Percentiles rank a stretch among this genome's conserved stretches.
Conservation (phyloP, 2,888 invertebrate genomes). For the Ptychoptera contaminata region DNA sequence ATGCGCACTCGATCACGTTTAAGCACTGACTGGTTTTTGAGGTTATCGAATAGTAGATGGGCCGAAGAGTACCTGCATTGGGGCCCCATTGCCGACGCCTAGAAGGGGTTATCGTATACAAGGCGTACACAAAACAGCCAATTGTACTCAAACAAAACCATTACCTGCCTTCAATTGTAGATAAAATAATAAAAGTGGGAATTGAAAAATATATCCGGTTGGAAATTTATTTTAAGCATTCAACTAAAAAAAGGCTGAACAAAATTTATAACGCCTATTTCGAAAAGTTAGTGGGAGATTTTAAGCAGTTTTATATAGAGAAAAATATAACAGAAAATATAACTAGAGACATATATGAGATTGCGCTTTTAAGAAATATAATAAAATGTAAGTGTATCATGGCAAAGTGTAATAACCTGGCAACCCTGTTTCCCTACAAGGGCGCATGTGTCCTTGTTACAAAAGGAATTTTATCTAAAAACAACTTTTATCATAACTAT, state of each 20-base stretch:
- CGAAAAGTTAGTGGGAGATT: slow-evolving; percentile 1
- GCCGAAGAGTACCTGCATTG: not conserved
- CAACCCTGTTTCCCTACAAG: too few relatives aligned
- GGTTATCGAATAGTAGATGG: not conserved
- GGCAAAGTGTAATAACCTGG: too few relatives aligned
- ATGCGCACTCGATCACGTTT: slow-evolving; percentile 29
- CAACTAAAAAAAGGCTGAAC: not conserved
- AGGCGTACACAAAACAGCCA: not conserved
- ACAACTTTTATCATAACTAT: too few relatives aligned
- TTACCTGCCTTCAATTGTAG: not conserved
- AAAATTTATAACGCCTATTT: not conserved
- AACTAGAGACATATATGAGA: too few relatives aligned
- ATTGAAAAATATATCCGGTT: not conserved
- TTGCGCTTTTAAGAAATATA: too few relatives aligned
- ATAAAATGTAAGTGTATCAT: too few relatives aligned
- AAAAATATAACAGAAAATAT: too few relatives aligned
- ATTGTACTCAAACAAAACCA: not conserved
- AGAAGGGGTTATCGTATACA: not conserved
- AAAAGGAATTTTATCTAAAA: too few relatives aligned
- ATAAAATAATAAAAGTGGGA: not conserved
- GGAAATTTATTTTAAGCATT: not conserved
- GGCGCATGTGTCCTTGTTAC: too few relatives aligned
- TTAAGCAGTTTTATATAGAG: too few relatives aligned
- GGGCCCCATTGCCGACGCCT: too few relatives aligned
- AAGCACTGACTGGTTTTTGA: slow-evolving; percentile 27